Evolutionary conservation across 2,113 vertebrate species (phyloP).

Genomic region (Antennarius striatus): DNA sequence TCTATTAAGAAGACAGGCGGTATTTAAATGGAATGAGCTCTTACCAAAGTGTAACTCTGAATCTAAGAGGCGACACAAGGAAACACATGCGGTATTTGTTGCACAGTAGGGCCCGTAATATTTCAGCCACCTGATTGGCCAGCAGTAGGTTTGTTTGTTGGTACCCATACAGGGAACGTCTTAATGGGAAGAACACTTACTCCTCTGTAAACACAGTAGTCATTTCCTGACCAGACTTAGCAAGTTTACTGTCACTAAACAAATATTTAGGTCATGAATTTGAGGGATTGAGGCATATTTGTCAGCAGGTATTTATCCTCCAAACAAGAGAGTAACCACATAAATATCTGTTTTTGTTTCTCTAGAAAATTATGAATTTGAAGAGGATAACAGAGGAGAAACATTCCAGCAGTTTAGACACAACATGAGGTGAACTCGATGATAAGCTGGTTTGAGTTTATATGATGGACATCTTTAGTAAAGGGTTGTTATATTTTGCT

Average conservation of each 20-base stretch:
- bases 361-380: background rate
- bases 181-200: conserved; percentile 31
- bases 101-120: background rate
- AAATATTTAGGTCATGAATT: conserved; percentile 38
- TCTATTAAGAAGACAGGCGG: background rate
- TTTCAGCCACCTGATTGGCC: background rate
- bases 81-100: background rate
- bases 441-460: background rate
- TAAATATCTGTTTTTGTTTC: background rate
- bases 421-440: conserved; percentile 5
- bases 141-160: background rate
- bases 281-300: background rate
- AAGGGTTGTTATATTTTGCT: background rate
- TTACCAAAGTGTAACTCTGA: background rate
- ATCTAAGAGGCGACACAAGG: conserved; percentile 3
- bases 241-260: conserved; percentile 35
- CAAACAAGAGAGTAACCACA: conserved; percentile 17
- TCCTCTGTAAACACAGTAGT: conserved; percentile 23
- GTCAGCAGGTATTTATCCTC: conserved; percentile 6
- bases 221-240: background rate
- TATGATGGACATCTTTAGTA: too few relatives aligned
- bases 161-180: background rate
- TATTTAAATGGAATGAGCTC: background rate
- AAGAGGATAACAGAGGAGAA: conserved; percentile 9
- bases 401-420: conserved; percentile 13